Evolutionary conservation across 1,140 invertebrate species (phyloP).

Genomic region (Zaprionus kolodkinae): DNA sequence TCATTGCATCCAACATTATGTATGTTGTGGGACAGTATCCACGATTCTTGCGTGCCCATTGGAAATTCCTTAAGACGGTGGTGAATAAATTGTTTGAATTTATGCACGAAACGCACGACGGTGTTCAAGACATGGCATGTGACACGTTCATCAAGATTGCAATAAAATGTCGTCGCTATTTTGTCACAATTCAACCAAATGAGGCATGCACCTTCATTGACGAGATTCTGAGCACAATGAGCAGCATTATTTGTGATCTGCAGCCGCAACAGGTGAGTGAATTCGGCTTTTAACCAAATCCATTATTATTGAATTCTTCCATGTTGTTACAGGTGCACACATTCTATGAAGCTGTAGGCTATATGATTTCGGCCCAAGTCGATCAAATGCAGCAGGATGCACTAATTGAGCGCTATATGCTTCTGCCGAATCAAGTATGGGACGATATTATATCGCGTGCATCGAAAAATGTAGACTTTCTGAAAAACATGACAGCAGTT

Average conservation of each 20-base stretch:
- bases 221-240: slow-evolving; percentile 98
- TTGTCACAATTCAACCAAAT: slow-evolving; percentile 98
- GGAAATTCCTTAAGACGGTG: slow-evolving; percentile 99
- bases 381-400: slow-evolving; percentile 95
- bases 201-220: slow-evolving; percentile 99
- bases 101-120: slow-evolving; percentile 99
- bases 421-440: slow-evolving; percentile 99
- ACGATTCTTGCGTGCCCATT: slow-evolving; percentile 98
- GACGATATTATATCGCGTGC: slow-evolving; percentile 99
- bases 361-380: slow-evolving; percentile 98
- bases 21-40: slow-evolving; percentile 99
- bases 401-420: slow-evolving; percentile 99
- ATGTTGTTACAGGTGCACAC: slow-evolving; percentile 94
- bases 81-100: slow-evolving; percentile 99
- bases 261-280: slow-evolving; percentile 94
- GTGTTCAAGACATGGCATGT: slow-evolving; percentile 99
- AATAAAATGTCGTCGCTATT: slow-evolving; percentile 98
- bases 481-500: slow-evolving; percentile 98
- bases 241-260: slow-evolving; percentile 99
- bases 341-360: slow-evolving; percentile 99
- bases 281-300: not conserved
- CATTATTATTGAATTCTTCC: not conserved
- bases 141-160: slow-evolving; percentile 99
- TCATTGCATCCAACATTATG: slow-evolving; percentile 99
- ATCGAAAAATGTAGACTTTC: slow-evolving; percentile 97